Evolutionary conservation across 2,113 vertebrate species (phyloP).

Genomic region (Raja brachyura): DNA sequence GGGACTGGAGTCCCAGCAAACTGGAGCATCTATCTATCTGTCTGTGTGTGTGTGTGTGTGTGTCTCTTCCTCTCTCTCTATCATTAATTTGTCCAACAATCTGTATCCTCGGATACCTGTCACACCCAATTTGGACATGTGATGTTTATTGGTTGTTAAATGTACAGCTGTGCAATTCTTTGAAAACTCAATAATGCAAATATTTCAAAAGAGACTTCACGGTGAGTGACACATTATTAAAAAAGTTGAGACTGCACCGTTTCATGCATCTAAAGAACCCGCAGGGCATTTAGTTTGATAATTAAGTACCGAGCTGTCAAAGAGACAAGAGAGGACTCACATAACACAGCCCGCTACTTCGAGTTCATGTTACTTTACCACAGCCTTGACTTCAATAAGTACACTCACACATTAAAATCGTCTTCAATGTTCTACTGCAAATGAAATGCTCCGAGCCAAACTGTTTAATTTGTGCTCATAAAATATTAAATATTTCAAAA

Average conservation of each 20-base stretch:
- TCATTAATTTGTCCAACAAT: conserved; percentile 17
- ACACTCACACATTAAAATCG: background rate
- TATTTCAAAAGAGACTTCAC: conserved; percentile 15
- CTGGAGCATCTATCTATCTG: background rate
- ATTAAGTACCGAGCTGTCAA: background rate
- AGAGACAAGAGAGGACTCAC: background rate
- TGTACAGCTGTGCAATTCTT: conserved; percentile 15
- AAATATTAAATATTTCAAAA: background rate
- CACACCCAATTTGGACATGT: background rate
- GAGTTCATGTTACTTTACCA: background rate
- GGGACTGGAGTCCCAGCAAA: background rate
- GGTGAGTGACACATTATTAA: conserved; percentile 7
- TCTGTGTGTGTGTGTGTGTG: too few relatives aligned
- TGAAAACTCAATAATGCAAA: conserved; percentile 22
- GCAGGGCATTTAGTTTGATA: conserved; percentile 2
- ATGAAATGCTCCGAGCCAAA: background rate
- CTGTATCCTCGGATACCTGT: background rate
- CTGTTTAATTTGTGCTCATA: background rate
- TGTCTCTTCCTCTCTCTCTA: too few relatives aligned
- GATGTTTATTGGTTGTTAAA: background rate
- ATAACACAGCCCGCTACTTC: background rate
- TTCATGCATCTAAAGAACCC: background rate
- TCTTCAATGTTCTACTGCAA: background rate
- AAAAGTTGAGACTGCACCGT: background rate
- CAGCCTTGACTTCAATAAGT: background rate